phyloP scores from a whole-genome alignment of 2,113 vertebrate species.

The Heterotis niloticus region DNA sequence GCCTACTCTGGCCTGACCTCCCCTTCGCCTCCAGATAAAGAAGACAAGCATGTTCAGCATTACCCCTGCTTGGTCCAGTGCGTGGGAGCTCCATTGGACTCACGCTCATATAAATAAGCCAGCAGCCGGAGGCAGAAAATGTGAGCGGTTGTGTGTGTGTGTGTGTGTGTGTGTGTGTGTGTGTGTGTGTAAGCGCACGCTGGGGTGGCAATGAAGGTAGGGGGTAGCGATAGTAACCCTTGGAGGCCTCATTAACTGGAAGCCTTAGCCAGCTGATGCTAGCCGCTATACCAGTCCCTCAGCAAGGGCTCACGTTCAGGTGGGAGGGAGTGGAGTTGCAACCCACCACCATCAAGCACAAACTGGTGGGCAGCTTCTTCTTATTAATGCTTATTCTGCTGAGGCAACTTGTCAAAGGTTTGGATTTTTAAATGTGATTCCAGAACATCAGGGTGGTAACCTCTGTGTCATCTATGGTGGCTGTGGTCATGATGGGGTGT shows the following conservation, averaged over 20 bases:
- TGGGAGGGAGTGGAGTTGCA: conserved; percentile 10
- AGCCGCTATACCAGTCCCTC: conserved; percentile 33
- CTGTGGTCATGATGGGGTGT: too few species aligned
- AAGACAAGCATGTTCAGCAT: background rate
- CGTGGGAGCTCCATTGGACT: conserved; percentile 14
- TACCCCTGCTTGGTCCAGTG: background rate
- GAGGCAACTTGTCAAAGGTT: background rate
- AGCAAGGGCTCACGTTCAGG: conserved; percentile 19
- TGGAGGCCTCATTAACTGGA: conserved; percentile 71
- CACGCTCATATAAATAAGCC: background rate
- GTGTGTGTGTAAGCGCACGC: conserved; percentile 15
- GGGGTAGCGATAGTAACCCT: conserved; percentile 50
- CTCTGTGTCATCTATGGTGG: too few species aligned
- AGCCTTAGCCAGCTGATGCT: conserved; percentile 53
- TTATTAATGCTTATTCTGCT: background rate
- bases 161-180: conserved; percentile 17
- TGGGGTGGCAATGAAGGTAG: conserved; percentile 35
- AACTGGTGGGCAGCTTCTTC: background rate
- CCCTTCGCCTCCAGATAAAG: background rate
- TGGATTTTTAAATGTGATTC: too few species aligned
- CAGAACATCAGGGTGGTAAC: too few species aligned
- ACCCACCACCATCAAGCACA: background rate
- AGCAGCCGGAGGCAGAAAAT: conserved; percentile 11
- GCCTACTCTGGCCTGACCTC: background rate
- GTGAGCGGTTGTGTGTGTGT: conserved; percentile 13